Evolutionary conservation across 1,140 invertebrate genomes (phyloP).

Genomic region (Chelonus insularis): DNA sequence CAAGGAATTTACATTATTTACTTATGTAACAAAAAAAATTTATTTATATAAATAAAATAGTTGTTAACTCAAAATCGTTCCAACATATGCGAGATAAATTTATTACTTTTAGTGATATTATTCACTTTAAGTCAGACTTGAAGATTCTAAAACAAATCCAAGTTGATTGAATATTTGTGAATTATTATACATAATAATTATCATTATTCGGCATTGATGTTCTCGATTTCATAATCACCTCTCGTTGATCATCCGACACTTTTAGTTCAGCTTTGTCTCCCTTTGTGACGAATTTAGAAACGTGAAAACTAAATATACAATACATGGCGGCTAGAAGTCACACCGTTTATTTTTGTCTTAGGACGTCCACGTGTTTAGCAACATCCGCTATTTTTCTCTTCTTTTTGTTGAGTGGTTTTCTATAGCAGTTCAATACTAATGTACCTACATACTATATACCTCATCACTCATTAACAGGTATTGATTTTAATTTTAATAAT

Average conservation of each 20-base stretch:
- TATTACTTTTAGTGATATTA: too few relatives aligned
- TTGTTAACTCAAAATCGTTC: too few relatives aligned
- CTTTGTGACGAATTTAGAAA: conserved; percentile 49
- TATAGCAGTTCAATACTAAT: background rate
- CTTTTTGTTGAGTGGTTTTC: background rate
- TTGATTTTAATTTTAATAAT: too few relatives aligned
- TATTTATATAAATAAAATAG: too few relatives aligned
- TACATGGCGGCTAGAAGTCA: conserved; percentile 41
- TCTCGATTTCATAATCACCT: background rate
- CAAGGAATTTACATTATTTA: too few relatives aligned
- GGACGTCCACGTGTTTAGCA: conserved; percentile 48
- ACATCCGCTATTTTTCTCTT: conserved; percentile 23
- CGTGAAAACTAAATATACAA: conserved; percentile 44
- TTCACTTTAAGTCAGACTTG: too few relatives aligned
- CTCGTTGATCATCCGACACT: conserved; percentile 15
- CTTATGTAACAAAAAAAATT: too few relatives aligned
- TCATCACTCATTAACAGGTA: background rate
- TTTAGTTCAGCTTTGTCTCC: conserved; percentile 41
- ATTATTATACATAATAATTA: too few relatives aligned
- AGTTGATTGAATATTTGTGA: too few relatives aligned
- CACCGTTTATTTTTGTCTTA: conserved; percentile 43
- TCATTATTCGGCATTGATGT: too few relatives aligned
- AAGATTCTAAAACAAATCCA: too few relatives aligned
- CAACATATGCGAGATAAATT: too few relatives aligned
- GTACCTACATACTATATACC: background rate